Evolutionary conservation across 2,888 invertebrate genomes (phyloP).

Genomic region (Zaprionus lineosus): DNA sequence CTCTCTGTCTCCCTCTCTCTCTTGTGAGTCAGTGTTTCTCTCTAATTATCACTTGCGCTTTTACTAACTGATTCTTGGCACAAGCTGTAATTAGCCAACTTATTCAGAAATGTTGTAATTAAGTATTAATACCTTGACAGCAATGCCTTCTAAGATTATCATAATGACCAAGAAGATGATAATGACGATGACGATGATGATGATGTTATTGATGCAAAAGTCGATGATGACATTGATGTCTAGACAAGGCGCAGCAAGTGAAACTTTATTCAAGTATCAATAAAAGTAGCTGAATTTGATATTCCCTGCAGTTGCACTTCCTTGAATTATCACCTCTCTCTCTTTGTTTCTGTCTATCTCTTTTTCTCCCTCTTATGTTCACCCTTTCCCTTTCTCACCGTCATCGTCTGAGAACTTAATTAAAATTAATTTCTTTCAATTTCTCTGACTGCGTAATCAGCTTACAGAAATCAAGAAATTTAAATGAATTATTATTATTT

Average conservation of each 20-base stretch:
- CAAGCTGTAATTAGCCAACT: slow-evolving; percentile 41
- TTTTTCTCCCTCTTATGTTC: no score
- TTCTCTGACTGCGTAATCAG: slow-evolving; percentile 35
- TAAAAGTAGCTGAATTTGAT: no score
- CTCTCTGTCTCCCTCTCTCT: neutral
- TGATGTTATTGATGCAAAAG: no score
- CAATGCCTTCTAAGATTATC: no score
- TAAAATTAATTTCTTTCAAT: slow-evolving; percentile 42
- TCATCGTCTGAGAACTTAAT: slow-evolving; percentile 36
- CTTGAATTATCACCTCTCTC: slow-evolving; percentile 1
- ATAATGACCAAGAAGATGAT: no score
- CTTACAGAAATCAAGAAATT: slow-evolving; percentile 37
- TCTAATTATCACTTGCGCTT: slow-evolving; percentile 64
- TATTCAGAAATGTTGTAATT: slow-evolving; percentile 24
- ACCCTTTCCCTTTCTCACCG: no score
- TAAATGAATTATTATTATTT: slow-evolving; percentile 27
- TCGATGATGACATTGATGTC: slow-evolving; percentile 37
- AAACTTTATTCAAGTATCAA: slow-evolving; percentile 4
- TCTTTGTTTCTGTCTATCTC: no score
- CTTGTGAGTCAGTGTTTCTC: no score
- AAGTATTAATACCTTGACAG: slow-evolving; percentile 45
- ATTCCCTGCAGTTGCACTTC: slow-evolving; percentile 11
- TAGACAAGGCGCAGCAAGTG: slow-evolving; percentile 47
- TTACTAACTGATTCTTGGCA: slow-evolving; percentile 47
- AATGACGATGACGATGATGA: no score